Evolutionary conservation across 2,888 invertebrate genomes (phyloP).

Genomic region (Plagiodera versicolora): DNA sequence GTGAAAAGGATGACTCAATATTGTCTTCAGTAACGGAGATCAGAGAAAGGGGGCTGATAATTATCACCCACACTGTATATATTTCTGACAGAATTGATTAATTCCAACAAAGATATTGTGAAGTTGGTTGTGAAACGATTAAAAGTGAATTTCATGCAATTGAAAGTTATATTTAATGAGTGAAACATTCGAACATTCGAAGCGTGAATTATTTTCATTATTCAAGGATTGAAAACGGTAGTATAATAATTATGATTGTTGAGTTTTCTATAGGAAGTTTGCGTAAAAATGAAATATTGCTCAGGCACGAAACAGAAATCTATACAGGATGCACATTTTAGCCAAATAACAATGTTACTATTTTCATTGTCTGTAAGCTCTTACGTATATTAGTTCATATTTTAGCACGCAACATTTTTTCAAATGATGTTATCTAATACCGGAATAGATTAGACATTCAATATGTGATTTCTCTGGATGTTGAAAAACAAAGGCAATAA

Average conservation of each 20-base stretch:
- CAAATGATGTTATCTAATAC: not conserved
- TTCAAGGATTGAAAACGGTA: slow-evolving; percentile 15
- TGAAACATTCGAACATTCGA: slow-evolving; percentile 4
- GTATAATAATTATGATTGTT: slow-evolving; percentile 21
- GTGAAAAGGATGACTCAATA: too few species aligned
- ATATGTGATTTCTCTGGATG: not conserved
- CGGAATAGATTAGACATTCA: not conserved
- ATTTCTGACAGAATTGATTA: too few species aligned
- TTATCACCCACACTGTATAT: too few species aligned
- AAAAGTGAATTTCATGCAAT: not conserved
- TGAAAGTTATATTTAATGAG: too few species aligned
- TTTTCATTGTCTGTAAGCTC: not conserved
- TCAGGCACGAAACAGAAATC: slow-evolving; percentile 22
- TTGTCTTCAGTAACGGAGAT: too few species aligned
- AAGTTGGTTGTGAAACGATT: not conserved
- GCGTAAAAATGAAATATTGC: slow-evolving; percentile 29
- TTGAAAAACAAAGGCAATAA: not conserved
- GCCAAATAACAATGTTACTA: not conserved
- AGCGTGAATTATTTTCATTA: slow-evolving; percentile 9
- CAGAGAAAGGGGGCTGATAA: too few species aligned
- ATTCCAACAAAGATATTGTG: too few species aligned
- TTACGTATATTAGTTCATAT: not conserved
- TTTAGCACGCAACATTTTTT: not conserved
- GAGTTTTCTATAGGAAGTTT: slow-evolving; percentile 34
- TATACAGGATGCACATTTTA: slow-evolving; percentile 29